Evolutionary conservation across 2,113 vertebrate species (phyloP).

Genomic region (Pica pica): DNA sequence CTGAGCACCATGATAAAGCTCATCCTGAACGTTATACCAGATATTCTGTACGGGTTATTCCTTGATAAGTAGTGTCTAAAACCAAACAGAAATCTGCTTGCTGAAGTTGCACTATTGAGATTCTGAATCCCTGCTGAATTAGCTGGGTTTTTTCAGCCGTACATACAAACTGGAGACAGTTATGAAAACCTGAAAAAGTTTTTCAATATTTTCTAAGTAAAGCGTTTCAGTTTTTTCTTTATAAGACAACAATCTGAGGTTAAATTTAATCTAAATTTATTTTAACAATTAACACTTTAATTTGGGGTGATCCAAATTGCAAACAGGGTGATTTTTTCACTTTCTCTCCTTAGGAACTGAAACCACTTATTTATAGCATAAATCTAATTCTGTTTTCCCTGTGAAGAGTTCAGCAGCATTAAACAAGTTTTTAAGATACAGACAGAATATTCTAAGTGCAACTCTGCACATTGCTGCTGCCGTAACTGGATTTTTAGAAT

Average conservation of each 20-base stretch:
- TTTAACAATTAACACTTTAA: not conserved
- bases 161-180: not conserved
- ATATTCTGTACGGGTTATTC: not conserved
- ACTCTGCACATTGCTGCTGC: not conserved
- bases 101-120: not conserved
- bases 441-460: not conserved
- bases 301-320: not conserved
- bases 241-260: not conserved
- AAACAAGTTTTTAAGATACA: not conserved
- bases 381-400: not conserved
- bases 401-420: not conserved
- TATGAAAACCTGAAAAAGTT: not conserved
- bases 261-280: not conserved
- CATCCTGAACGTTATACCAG: not conserved
- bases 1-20: not conserved
- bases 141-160: not conserved
- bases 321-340: accelerated
- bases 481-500: not conserved
- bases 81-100: not conserved
- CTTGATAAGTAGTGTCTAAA: not conserved
- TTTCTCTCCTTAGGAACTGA: not conserved
- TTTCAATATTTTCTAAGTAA: not conserved
- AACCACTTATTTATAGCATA: not conserved
- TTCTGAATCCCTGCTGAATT: not conserved
- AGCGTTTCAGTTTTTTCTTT: not conserved